Base-by-base conservation (phyloP, 2,113 vertebrate species). In the Lophura nycthemera region DNA sequence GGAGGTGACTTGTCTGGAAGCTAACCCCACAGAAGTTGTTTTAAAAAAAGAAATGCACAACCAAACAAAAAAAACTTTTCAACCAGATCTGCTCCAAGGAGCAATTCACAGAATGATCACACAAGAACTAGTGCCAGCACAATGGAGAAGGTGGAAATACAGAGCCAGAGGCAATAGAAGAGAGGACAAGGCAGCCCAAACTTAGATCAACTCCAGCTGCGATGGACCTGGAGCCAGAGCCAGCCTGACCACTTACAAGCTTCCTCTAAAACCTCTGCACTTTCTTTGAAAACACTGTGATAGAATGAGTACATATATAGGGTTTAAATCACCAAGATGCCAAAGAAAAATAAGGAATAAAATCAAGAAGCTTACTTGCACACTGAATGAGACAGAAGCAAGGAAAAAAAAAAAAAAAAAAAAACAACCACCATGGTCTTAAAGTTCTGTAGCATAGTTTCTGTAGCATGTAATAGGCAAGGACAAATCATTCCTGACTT, bases 141-240 rank as follows among this genome's bases (percentile, higher is more conserved):
- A 64, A 66, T 1, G 0, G 30, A 50, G 92, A 90, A 96, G 93
- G 86, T 96, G 72, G 92, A 94, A 96, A 93, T 76, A 71, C 85
- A 74, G 65, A 95, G 83, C 76, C 92, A 94, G 90, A 93, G 88
- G 83, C 92, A 94, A 91, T 1, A 90, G 86, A 75, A 67, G 29
- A 86, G 88, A 94, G 69, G 88, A 92, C 88, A 92, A 90, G 69
- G 88, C 92, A 94, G 93, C 80, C 86, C 88, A 95, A 86, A 91
- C 79, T 86, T 92, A 74, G 72, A 95, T 95, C 88, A 96, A 81
- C 79, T 96, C 93, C 95, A 96, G 95, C 95, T 96, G 96, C 85
- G 89, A 96, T 88, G 82, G 85, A 92, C 79, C 30, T 40, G 36
- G 82, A 85, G 81, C 48, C 1, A 1, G 85, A 83, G 89, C 60